Evolutionary conservation across 2,888 invertebrate species (phyloP).

Genomic region (Ornithoptera alexandrae): DNA sequence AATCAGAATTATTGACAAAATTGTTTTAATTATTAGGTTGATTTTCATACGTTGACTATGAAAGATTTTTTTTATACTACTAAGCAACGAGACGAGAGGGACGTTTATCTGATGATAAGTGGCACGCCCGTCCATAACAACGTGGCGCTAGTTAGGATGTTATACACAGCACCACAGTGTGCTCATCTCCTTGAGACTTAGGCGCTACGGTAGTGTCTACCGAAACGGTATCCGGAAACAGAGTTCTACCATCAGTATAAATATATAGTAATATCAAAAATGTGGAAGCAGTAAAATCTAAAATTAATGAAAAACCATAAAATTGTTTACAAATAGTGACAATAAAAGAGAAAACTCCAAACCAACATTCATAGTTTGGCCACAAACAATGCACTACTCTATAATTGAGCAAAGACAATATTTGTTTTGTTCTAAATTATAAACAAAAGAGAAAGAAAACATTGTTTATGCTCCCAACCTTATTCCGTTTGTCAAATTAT

Average conservation of each 20-base stretch:
- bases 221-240: too few relatives aligned
- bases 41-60: slow-evolving; percentile 35
- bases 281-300: slow-evolving; percentile 68
- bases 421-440: slow-evolving; percentile 55
- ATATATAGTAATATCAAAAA: slow-evolving; percentile 36
- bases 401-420: slow-evolving; percentile 76
- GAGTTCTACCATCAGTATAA: too few relatives aligned
- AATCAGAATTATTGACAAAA: background rate
- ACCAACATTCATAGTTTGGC: slow-evolving; percentile 46
- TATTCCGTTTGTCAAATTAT: slow-evolving; percentile 27
- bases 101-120: too few relatives aligned
- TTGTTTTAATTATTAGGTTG: background rate
- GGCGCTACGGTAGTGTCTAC: too few relatives aligned
- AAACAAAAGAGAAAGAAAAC: slow-evolving; percentile 48
- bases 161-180: too few relatives aligned
- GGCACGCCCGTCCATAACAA: too few relatives aligned
- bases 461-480: slow-evolving; percentile 46
- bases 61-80: slow-evolving; percentile 9
- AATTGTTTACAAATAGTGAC: slow-evolving; percentile 36
- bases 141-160: too few relatives aligned
- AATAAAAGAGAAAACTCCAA: slow-evolving; percentile 68
- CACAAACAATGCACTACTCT: slow-evolving; percentile 59
- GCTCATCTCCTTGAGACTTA: too few relatives aligned
- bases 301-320: slow-evolving; percentile 41
- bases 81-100: too few relatives aligned